Evolutionary conservation across 2,888 invertebrate species (phyloP), one percentile per base, ranked within the genome.

Genomic region (Brenthis ino): DNA sequence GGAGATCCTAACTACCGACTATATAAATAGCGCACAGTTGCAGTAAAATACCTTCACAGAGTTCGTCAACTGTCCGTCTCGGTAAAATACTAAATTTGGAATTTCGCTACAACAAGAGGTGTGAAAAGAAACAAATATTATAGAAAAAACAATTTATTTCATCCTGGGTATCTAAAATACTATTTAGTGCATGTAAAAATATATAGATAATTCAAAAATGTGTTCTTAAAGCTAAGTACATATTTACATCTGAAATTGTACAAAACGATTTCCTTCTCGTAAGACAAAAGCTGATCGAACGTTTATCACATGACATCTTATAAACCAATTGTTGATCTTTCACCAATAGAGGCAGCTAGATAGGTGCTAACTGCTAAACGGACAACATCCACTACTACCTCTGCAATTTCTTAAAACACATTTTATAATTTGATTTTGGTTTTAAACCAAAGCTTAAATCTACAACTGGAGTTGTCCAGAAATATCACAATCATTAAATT

Each of bases 131-230:
- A 65, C 37, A 61, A 55, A 56, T 43, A 55, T 60, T 57, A 69
- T 69, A 69, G 63, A 71, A 72, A 60, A 73, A 73, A 72, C 72
- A 68, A 69, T 73, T 68, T 73, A 73, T 72, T 72, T 57, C 82
- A 70, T 85, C 81, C 79, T 80, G 81, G 77, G 78, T 80, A 73
- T 78, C 78, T 81, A 83, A 80, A 81, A 81, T 81, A 83, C 79
- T 81, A 80, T 79, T 83, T 80, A 84, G 86, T 88, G 88, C 86
- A 72, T 82, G 79, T 83, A 85, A 85, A 82, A 77, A 78, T 75
- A 78, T 75, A 77, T 67, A 76, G 69, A 71, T 72, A 75, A 73
- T 71, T 76, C 69, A 76, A 74, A 75, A 75, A 74, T 67, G 75
- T 76, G 73, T 72, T 57, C 69, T 70, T 74, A 81, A 50, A 13